Evolutionary conservation across 2,888 invertebrate genomes (phyloP).

Genomic region (Ophion slaviceki): DNA sequence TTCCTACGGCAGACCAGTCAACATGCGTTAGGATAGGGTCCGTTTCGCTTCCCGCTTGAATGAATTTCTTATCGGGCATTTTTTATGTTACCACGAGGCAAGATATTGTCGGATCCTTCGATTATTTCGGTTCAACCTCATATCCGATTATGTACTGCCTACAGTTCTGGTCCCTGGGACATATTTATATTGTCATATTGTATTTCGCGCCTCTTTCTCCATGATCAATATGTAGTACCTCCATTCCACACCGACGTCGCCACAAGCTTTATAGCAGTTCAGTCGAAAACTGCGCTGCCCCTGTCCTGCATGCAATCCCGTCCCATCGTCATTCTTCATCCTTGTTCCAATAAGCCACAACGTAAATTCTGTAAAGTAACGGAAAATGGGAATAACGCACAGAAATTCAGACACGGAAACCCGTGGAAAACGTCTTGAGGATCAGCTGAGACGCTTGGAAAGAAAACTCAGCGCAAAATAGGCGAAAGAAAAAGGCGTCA

Average conservation of each 20-base stretch:
- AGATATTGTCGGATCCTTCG: too few relatives aligned
- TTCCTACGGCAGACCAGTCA: not conserved
- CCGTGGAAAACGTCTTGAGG: slow-evolving; percentile 42
- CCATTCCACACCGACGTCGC: too few relatives aligned
- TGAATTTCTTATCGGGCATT: too few relatives aligned
- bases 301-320: slow-evolving; percentile 33
- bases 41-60: too few relatives aligned
- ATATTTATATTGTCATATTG: too few relatives aligned
- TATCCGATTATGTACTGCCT: too few relatives aligned
- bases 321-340: slow-evolving; percentile 40
- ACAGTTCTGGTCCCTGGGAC: too few relatives aligned
- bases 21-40: too few relatives aligned
- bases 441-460: slow-evolving; percentile 40
- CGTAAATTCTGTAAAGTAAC: slow-evolving; percentile 31
- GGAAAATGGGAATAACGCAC: slow-evolving; percentile 35
- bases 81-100: too few relatives aligned
- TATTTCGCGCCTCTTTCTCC: too few relatives aligned
- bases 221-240: too few relatives aligned
- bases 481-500: slow-evolving; percentile 42
- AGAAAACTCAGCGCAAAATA: slow-evolving; percentile 42
- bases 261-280: slow-evolving; percentile 20
- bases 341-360: slow-evolving; percentile 42
- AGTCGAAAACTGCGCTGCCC: slow-evolving; percentile 26
- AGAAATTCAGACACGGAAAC: slow-evolving; percentile 38
- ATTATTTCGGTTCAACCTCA: too few relatives aligned